phyloP scores from a whole-genome alignment of 2,888 invertebrate genomes.

The Philhelius pedissequus region DNA sequence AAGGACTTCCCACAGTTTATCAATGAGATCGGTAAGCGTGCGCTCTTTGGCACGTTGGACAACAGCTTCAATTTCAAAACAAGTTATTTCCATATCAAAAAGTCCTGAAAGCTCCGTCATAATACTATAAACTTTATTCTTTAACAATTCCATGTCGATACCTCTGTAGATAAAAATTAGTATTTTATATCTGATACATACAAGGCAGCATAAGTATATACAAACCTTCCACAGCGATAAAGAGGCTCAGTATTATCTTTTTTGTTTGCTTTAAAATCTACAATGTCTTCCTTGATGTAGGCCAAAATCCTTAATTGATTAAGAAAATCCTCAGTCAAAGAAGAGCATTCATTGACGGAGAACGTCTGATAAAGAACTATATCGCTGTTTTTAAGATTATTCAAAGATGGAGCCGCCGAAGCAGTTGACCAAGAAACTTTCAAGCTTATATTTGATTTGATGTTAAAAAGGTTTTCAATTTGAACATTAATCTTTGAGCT shows the following conservation, averaged over 20 bases:
- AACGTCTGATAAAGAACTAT: constrained; percentile 74
- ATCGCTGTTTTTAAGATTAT: constrained; percentile 74
- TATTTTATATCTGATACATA: background rate
- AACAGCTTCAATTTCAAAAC: constrained; percentile 75
- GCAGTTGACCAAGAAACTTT: constrained; percentile 74
- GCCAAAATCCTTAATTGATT: constrained; percentile 75
- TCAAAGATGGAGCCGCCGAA: constrained; percentile 70
- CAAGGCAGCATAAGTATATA: background rate
- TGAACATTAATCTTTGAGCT: constrained; percentile 37
- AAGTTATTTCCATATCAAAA: constrained; percentile 70
- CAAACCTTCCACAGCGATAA: constrained; percentile 75
- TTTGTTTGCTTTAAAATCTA: constrained; percentile 72
- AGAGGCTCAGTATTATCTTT: constrained; percentile 71
- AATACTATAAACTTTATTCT: constrained; percentile 73
- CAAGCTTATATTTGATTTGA: constrained; percentile 73
- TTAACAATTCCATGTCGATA: constrained; percentile 70
- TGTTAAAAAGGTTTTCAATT: constrained; percentile 74
- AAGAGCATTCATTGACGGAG: constrained; percentile 71
- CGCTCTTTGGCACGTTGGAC: constrained; percentile 73
- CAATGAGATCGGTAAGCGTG: constrained; percentile 74
- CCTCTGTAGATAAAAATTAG: constrained; percentile 13
- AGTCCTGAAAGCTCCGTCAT: constrained; percentile 75
- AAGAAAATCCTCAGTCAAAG: constrained; percentile 74
- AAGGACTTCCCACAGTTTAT: constrained; percentile 77
- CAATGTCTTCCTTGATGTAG: constrained; percentile 76